Evolutionary conservation across 1,140 invertebrate species (phyloP).

Genomic region (Caenorhabditis briggsae): DNA sequence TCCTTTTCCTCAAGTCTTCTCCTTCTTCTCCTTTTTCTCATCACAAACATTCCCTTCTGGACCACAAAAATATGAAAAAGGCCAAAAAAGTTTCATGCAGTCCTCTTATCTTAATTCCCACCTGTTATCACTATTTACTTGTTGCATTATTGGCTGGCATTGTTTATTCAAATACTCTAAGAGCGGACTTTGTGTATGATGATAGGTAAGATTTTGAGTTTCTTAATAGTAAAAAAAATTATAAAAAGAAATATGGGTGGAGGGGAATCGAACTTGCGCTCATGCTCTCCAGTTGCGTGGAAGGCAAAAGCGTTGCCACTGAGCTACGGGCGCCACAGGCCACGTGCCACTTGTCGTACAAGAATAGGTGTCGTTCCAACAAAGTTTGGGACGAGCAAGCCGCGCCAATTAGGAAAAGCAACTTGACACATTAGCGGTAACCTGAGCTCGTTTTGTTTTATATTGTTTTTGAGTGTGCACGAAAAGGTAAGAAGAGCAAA

Average conservation of each 20-base stretch:
- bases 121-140: constrained; percentile 27
- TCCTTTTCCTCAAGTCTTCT: not conserved
- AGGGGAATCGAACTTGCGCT: too few relatives aligned
- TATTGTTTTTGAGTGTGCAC: not conserved
- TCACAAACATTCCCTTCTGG: constrained; percentile 31
- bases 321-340: too few relatives aligned
- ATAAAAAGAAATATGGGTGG: not conserved
- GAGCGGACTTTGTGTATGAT: constrained; percentile 32
- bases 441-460: not conserved
- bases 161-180: constrained; percentile 11
- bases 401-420: not conserved
- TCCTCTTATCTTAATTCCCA: not conserved
- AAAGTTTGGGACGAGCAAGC: too few relatives aligned
- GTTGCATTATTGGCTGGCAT: constrained; percentile 1
- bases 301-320: too few relatives aligned
- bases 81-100: not conserved
- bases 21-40: not conserved
- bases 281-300: too few relatives aligned
- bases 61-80: constrained; percentile 31
- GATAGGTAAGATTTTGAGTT: constrained; percentile 14
- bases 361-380: too few relatives aligned
- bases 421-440: constrained; percentile 3
- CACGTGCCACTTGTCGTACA: too few relatives aligned
- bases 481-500: not conserved
- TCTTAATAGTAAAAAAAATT: not conserved